These are phyloP conservation scores for Coreoperca whiteheadi DNA, from an alignment of 2,113 vertebrate species.

Conservation along the genomic window DNA sequence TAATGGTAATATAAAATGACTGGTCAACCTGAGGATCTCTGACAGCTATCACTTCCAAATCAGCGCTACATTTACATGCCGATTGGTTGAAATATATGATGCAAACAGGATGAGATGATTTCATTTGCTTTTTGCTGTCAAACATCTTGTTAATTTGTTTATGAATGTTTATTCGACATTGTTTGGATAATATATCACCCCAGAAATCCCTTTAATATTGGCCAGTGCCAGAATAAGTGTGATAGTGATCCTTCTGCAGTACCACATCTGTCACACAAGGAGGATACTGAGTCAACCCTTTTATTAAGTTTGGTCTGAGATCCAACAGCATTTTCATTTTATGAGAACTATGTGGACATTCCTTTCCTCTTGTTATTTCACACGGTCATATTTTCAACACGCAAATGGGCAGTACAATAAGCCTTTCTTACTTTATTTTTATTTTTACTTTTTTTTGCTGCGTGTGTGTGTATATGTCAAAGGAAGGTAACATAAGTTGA, in stretches of 20 bases:
- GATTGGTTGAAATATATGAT: neutral
- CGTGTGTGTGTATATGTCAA: no score
- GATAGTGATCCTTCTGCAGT: no score
- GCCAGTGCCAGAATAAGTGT: neutral
- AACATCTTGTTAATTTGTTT: neutral
- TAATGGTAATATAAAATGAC: no score
- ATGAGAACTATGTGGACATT: neutral
- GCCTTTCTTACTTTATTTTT: neutral
- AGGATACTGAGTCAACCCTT: no score
- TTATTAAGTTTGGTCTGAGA: no score
- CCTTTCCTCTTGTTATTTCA: neutral
- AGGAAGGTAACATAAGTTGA: neutral
- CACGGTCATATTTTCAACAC: neutral
- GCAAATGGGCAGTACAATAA: neutral
- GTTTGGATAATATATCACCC: neutral
- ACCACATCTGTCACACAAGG: no score
- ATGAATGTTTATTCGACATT: no score
- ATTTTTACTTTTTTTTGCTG: no score
- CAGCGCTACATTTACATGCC: neutral
- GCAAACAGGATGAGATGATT: neutral
- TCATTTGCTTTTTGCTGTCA: neutral
- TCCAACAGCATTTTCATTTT: slow-evolving; percentile 31
- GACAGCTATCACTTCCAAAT: no score
- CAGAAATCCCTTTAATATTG: neutral
- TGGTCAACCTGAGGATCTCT: no score